Evolutionary conservation across 2,888 invertebrate species (phyloP).

Genomic region (Trypoxylon attenuatum): DNA sequence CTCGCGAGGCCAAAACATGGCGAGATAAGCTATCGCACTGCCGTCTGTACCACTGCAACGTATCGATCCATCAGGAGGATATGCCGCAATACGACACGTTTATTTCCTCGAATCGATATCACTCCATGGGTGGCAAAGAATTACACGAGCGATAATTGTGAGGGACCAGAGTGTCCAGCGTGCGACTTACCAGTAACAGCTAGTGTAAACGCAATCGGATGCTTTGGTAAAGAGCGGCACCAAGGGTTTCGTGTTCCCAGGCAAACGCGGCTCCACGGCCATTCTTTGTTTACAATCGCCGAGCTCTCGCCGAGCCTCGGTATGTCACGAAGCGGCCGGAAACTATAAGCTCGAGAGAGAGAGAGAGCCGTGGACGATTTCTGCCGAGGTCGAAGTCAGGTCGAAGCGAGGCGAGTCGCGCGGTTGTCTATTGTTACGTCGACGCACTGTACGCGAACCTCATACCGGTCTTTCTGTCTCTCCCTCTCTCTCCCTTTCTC

Average conservation of each 20-base stretch:
- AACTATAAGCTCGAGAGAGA: background rate
- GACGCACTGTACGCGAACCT: constrained; percentile 18
- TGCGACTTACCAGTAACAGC: constrained; percentile 87
- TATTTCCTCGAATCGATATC: constrained; percentile 39
- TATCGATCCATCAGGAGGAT: constrained; percentile 69
- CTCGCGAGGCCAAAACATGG: constrained; percentile 42
- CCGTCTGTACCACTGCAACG: constrained; percentile 52
- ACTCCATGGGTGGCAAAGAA: background rate
- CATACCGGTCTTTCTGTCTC: constrained; percentile 14
- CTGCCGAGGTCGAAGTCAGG: background rate
- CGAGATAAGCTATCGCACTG: constrained; percentile 38
- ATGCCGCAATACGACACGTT: constrained; percentile 68
- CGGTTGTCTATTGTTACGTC: background rate
- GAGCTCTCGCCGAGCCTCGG: too few species aligned
- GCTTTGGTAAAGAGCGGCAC: constrained; percentile 83
- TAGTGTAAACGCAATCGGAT: constrained; percentile 88
- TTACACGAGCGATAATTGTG: background rate
- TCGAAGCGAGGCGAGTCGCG: constrained; percentile 8
- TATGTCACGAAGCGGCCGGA: background rate
- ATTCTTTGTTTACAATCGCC: constrained; percentile 63
- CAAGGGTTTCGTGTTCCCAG: constrained; percentile 69
- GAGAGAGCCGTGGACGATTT: background rate
- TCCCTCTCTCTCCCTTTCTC: background rate
- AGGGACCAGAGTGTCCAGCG: background rate
- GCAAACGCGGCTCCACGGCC: constrained; percentile 69